These are phyloP conservation scores for Channa maculata DNA, from an alignment of 2,113 vertebrate genomes.

Conservation along the genomic window DNA sequence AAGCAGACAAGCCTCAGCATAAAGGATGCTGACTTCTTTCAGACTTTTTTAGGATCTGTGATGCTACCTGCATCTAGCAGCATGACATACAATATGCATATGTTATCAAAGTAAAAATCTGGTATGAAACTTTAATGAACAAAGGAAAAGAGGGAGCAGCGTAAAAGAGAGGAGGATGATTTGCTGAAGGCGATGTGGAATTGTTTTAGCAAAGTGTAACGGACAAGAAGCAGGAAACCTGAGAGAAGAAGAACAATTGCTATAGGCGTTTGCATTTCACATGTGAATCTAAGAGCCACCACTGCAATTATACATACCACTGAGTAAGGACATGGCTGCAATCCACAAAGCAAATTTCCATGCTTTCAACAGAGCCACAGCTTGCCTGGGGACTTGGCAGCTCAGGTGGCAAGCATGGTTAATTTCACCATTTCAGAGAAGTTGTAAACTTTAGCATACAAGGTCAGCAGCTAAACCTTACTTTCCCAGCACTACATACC, in stretches of 20 bases:
- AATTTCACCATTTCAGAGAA: constrained; percentile 66
- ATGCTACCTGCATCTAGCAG: constrained; percentile 73
- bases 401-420: constrained; percentile 71
- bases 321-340: constrained; percentile 66
- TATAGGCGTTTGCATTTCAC: constrained; percentile 72
- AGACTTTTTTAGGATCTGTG: constrained; percentile 40
- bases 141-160: constrained; percentile 57
- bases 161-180: constrained; percentile 69
- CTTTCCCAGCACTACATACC: constrained; percentile 52
- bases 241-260: constrained; percentile 72
- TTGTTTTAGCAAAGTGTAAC: constrained; percentile 79
- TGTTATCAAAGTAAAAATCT: constrained; percentile 83
- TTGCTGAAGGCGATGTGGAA: constrained; percentile 79
- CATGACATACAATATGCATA: constrained; percentile 80
- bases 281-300: constrained; percentile 64
- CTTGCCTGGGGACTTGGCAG: constrained; percentile 63
- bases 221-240: constrained; percentile 73
- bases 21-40: constrained; percentile 39
- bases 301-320: constrained; percentile 74
- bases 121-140: constrained; percentile 83
- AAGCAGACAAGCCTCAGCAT: constrained; percentile 21
- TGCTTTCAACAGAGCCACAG: constrained; percentile 66
- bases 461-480: constrained; percentile 53
- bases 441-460: constrained; percentile 54
- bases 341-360: constrained; percentile 71